Percentiles rank a stretch among this genome's conserved stretches.
Conservation (phyloP, 1,140 invertebrate genomes). For the Drosophila sp. region DNA sequence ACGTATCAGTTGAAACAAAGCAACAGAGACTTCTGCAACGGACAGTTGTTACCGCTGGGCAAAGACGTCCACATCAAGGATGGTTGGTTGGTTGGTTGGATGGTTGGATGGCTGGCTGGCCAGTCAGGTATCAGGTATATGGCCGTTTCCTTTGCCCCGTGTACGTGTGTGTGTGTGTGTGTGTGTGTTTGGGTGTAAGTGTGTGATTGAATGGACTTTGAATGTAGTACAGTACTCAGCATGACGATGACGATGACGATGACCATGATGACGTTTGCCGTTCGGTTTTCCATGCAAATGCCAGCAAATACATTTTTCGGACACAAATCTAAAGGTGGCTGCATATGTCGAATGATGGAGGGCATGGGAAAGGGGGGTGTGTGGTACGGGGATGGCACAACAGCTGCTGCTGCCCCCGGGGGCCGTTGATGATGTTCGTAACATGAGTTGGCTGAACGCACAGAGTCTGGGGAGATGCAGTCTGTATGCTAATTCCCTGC, state of each 20-base stretch:
- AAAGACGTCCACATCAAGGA: slow-evolving; percentile 62
- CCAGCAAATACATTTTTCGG: slow-evolving; percentile 71
- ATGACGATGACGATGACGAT: slow-evolving; percentile 47
- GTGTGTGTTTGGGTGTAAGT: neutral
- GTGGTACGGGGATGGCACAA: neutral
- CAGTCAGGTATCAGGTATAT: slow-evolving; percentile 43
- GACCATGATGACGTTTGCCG: slow-evolving; percentile 60
- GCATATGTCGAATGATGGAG: slow-evolving; percentile 13
- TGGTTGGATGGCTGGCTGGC: slow-evolving; percentile 17
- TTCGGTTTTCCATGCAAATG: slow-evolving; percentile 73
- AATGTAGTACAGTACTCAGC: slow-evolving; percentile 67
- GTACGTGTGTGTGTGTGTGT: slow-evolving; percentile 29
- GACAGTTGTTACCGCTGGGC: slow-evolving; percentile 80
- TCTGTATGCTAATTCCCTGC: slow-evolving; percentile 78
- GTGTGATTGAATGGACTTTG: slow-evolving; percentile 74
- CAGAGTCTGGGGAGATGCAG: slow-evolving; percentile 40
- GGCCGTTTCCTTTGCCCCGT: slow-evolving; percentile 30
- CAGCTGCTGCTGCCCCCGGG: slow-evolving; percentile 40
- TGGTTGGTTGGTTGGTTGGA: slow-evolving; percentile 21
- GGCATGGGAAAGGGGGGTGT: neutral
- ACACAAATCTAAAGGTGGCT: slow-evolving; percentile 67
- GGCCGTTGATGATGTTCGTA: slow-evolving; percentile 76
- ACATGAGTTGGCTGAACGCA: slow-evolving; percentile 54
- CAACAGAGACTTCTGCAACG: slow-evolving; percentile 63
- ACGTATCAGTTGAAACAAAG: slow-evolving; percentile 65